Percentiles rank a stretch among this genome's conserved stretches.
Conservation (phyloP, 2,888 invertebrate species). For the Anoncus sp. region DNA sequence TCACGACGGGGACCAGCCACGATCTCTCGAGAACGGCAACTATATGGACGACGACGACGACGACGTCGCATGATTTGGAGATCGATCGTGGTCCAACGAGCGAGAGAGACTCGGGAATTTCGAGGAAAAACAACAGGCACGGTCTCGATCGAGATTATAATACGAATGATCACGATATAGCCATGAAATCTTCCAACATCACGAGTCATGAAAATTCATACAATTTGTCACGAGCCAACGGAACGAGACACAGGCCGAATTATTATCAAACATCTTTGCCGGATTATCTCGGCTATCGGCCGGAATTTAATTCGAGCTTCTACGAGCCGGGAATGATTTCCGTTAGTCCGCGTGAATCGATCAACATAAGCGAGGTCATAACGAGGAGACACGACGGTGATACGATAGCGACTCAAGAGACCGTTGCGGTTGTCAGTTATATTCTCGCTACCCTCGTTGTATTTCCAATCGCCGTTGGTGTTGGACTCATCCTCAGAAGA, state of each 20-base stretch:
- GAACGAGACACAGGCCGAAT: slow-evolving; percentile 71
- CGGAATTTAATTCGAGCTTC: slow-evolving; percentile 74
- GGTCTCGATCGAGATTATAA: slow-evolving; percentile 66
- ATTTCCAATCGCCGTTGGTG: slow-evolving; percentile 82
- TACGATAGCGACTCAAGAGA: slow-evolving; percentile 79
- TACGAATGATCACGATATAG: slow-evolving; percentile 39
- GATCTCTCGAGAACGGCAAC: slow-evolving; percentile 53
- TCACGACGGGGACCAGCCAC: slow-evolving; percentile 48
- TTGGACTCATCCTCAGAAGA: slow-evolving; percentile 82
- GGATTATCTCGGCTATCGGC: slow-evolving; percentile 74
- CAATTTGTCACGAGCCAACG: slow-evolving; percentile 57
- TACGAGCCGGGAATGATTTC: slow-evolving; percentile 74
- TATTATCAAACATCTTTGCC: slow-evolving; percentile 73
- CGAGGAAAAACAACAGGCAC: slow-evolving; percentile 67
- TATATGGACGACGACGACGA: slow-evolving; percentile 69
- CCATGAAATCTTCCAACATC: slow-evolving; percentile 51
- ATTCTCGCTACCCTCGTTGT: slow-evolving; percentile 82
- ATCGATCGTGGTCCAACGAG: slow-evolving; percentile 32
- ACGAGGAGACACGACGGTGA: slow-evolving; percentile 80
- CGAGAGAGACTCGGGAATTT: slow-evolving; percentile 64
- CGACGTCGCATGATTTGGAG: slow-evolving; percentile 75
- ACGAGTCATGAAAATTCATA: slow-evolving; percentile 29
- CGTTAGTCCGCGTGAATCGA: slow-evolving; percentile 74
- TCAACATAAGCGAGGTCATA: slow-evolving; percentile 81
- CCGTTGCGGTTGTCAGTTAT: slow-evolving; percentile 82